A percentile compares a stretch with the other conserved stretches of the same genome.
Evolutionary conservation across 2,113 vertebrate genomes (phyloP).

Genomic region (Carollia perspicillata): DNA sequence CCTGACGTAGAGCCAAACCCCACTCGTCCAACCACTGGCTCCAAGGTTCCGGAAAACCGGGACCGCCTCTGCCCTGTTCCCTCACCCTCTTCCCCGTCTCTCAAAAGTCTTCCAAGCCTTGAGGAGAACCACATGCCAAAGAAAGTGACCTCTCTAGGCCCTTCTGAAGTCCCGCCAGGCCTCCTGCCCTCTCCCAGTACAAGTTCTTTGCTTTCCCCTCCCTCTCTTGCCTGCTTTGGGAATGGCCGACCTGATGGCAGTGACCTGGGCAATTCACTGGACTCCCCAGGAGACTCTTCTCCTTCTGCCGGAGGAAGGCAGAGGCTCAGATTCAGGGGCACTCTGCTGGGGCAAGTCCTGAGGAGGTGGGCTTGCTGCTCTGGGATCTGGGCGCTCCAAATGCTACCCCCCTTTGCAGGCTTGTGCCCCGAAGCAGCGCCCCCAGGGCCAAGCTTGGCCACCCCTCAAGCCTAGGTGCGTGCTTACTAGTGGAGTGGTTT

Average conservation of each 20-base stretch:
- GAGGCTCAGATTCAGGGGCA: background rate
- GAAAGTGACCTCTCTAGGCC: background rate
- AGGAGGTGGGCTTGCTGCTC: background rate
- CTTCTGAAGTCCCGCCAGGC: background rate
- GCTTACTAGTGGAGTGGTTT: fast-evolving
- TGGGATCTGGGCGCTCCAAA: background rate
- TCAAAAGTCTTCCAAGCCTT: background rate
- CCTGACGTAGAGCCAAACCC: background rate
- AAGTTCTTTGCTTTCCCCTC: background rate
- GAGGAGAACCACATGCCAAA: background rate
- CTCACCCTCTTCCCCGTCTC: background rate
- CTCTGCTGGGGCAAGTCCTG: background rate
- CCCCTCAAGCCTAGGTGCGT: background rate
- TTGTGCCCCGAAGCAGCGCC: background rate
- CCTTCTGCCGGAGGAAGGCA: background rate
- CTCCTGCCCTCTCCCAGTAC: background rate
- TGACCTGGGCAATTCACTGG: background rate
- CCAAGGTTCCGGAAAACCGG: background rate
- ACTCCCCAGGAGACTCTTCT: background rate
- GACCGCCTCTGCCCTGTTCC: background rate
- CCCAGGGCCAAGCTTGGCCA: background rate
- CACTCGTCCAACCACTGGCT: background rate
- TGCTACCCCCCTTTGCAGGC: background rate
- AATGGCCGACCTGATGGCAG: background rate
- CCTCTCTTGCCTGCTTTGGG: background rate